Percentiles rank a stretch among this genome's conserved stretches.
These are phyloP conservation scores for Montipora cactus DNA, from an alignment of 64 coral and sea anemone genomes.

Conservation along the genomic window DNA sequence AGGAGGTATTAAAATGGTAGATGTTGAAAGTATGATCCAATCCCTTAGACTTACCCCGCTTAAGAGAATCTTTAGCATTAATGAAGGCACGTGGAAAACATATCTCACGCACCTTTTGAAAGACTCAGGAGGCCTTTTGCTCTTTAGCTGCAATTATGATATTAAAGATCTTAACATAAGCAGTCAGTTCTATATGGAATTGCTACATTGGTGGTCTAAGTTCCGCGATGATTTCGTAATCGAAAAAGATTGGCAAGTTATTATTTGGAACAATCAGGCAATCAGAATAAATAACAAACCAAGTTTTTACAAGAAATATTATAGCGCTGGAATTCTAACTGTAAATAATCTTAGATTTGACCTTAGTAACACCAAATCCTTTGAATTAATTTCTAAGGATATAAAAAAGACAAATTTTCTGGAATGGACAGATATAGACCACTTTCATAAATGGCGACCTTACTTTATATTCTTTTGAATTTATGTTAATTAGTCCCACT, in stretches of 20 bases:
- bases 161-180: neutral
- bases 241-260: neutral
- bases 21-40: conserved; percentile 20
- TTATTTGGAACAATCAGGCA: conserved; percentile 43
- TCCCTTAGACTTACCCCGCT: neutral
- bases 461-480: no score
- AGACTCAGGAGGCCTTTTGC: neutral
- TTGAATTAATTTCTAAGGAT: neutral
- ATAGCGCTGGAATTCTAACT: neutral
- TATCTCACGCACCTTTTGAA: neutral
- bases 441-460: no score
- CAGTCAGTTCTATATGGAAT: conserved; percentile 6
- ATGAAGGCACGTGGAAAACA: conserved; percentile 1
- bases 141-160: conserved; percentile 13
- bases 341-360: neutral
- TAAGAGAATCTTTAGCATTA: neutral
- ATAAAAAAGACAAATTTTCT: conserved; percentile 2
- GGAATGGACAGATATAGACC: neutral
- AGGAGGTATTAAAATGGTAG: conserved; percentile 33
- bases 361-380: conserved; percentile 12
- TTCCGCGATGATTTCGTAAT: neutral
- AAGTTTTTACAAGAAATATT: neutral
- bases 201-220: neutral
- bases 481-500: no score
- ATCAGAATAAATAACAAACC: neutral